phyloP scores from a whole-genome alignment of 2,888 invertebrate genomes.

The Trypoxylon attenuatum region DNA sequence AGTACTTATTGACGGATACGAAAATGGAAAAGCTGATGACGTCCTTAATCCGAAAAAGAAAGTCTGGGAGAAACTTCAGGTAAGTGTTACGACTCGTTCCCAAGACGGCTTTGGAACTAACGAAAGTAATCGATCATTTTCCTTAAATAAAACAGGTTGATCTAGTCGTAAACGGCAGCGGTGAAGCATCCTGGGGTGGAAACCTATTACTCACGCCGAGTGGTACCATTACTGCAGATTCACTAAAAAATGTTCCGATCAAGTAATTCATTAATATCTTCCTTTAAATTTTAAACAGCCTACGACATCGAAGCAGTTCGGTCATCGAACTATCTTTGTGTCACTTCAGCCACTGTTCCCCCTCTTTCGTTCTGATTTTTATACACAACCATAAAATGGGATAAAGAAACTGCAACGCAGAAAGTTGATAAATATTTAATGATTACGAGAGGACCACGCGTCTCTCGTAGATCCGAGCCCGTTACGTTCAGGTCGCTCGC shows the following conservation, averaged over 20 bases:
- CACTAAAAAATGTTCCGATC: constrained; percentile 88
- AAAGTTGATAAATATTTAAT: too few relatives aligned
- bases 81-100: constrained; percentile 49
- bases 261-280: constrained; percentile 82
- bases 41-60: constrained; percentile 97
- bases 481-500: too few relatives aligned
- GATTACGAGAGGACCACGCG: too few relatives aligned
- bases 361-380: too few relatives aligned
- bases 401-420: too few relatives aligned
- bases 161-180: constrained; percentile 82
- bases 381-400: too few relatives aligned
- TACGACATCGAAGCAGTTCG: too few relatives aligned
- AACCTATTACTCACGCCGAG: constrained; percentile 83
- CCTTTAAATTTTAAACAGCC: too few relatives aligned
- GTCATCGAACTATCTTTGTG: too few relatives aligned
- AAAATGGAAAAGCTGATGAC: constrained; percentile 85
- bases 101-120: not conserved
- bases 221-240: constrained; percentile 84
- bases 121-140: not conserved
- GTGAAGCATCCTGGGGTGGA: constrained; percentile 91
- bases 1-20: constrained; percentile 89
- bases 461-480: too few relatives aligned
- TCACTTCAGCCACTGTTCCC: too few relatives aligned
- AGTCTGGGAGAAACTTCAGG: constrained; percentile 94
- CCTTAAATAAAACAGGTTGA: constrained; percentile 77